phyloP scores from a whole-genome alignment of 92 coral and sea anemone species.

The Palythoa caribaeorum region DNA sequence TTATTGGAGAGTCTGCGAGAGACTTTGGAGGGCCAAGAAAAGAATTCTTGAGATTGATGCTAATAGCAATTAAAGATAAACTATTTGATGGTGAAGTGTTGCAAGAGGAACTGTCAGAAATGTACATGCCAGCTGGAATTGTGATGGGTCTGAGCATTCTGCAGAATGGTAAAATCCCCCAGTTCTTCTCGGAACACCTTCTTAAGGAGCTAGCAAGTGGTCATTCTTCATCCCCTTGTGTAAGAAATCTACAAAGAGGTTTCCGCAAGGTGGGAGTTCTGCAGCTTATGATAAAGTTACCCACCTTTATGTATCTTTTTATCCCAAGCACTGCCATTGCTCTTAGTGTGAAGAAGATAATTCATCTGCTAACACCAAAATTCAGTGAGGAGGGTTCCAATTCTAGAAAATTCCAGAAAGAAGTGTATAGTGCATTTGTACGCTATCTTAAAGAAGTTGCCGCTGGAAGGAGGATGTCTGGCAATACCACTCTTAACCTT shows the following conservation, averaged over 20 bases:
- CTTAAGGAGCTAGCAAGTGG: constrained; percentile 51
- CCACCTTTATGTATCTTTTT: constrained; percentile 52
- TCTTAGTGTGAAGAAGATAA: constrained; percentile 46
- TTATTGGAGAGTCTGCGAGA: constrained; percentile 58
- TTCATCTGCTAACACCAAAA: constrained; percentile 33
- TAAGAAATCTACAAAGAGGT: constrained; percentile 53
- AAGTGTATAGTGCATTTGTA: constrained; percentile 50
- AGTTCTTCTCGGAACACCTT: constrained; percentile 48
- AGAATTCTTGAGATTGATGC: constrained; percentile 36
- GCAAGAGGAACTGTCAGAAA: constrained; percentile 54
- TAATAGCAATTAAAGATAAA: constrained; percentile 57
- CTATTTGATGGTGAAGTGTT: constrained; percentile 56
- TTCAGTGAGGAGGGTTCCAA: constrained; percentile 59
- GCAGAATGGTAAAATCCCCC: constrained; percentile 50
- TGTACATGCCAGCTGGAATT: constrained; percentile 50
- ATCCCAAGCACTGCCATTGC: constrained; percentile 33
- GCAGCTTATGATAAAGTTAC: constrained; percentile 55
- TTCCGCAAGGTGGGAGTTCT: constrained; percentile 56
- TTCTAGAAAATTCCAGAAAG: constrained; percentile 46
- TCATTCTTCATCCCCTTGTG: constrained; percentile 50
- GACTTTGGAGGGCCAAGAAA: constrained; percentile 35
- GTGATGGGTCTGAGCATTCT: constrained; percentile 50
- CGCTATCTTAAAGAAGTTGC: constrained; percentile 54
- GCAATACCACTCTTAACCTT: constrained; percentile 50
- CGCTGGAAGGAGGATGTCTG: constrained; percentile 22